Conservation (phyloP, 2,113 vertebrate species). For the Dicentrarchus labrax region DNA sequence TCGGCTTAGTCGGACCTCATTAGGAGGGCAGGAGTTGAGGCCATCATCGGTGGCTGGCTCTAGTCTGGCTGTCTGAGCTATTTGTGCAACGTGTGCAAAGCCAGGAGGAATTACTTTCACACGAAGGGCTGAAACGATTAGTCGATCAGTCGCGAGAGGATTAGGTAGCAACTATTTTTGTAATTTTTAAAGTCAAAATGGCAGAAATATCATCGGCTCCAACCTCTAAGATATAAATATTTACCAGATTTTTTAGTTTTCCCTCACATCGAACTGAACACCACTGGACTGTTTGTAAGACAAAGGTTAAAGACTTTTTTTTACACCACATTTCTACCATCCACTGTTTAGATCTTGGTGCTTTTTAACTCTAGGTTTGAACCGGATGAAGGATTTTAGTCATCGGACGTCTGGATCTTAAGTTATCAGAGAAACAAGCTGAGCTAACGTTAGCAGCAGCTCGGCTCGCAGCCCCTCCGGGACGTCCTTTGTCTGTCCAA, state of each 20-base stretch:
- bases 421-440: too few species aligned
- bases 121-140: not conserved
- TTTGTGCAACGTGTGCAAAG: not conserved
- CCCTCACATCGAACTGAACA: not conserved
- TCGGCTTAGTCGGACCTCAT: conserved; percentile 43
- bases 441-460: too few species aligned
- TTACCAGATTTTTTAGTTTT: not conserved
- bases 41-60: not conserved
- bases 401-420: too few species aligned
- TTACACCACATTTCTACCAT: too few species aligned
- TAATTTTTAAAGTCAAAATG: not conserved
- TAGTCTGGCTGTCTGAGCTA: conserved; percentile 7
- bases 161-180: not conserved
- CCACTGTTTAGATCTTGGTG: too few species aligned
- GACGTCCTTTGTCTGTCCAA: too few species aligned
- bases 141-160: not conserved
- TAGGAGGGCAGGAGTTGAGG: conserved; percentile 36
- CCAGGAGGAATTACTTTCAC: not conserved
- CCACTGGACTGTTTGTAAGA: not conserved
- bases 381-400: too few species aligned
- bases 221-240: not conserved
- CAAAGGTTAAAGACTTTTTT: too few species aligned
- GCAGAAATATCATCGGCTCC: not conserved
- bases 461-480: too few species aligned
- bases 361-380: too few species aligned